Evolutionary conservation across 2,113 vertebrate genomes (phyloP), one percentile per base, ranked within the genome.

Genomic region (Macrotis lagotis): DNA sequence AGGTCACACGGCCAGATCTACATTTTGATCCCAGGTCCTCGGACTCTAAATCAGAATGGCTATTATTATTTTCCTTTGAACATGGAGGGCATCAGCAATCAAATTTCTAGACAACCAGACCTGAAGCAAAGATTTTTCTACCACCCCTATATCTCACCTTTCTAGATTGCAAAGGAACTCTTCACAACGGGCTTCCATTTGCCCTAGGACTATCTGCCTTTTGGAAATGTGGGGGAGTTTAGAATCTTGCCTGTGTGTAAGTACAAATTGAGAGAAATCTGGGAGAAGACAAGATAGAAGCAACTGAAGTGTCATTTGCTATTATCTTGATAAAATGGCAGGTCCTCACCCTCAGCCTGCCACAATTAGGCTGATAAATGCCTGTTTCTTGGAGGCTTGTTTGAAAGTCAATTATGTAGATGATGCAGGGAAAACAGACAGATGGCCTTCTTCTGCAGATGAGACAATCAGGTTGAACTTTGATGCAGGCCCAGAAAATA

Each of bases 361-460:
- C 98, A 98, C 98, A 98, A 98, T 99, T 98, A 98, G 95, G 96
- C 97, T 98, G 98, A 99, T 98, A 98, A 98, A 99, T 98, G 98
- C 95, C 94, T 91, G 55, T 97, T 98, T 98, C 98, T 98, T 98
- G 98, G 97, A 98, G 98, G 97, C 97, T 98, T 98, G 97, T 98
- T 98, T 98, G 98, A 98, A 98, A 99, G 98, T 98, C 98, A 99
- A 98, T 98, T 99, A 98, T 98, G 98, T 97, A 98, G 98, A 99
- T 99, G 98, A 98, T 98, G 98, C 98, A 97, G 97, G 98, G 98
- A 98, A 98, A 98, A 98, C 97, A 98, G 98, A 98, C 98, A 99
- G 98, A 99, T 99, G 98, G 98, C 97, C 97, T 98, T 98, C 97
- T 97, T 98, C 97, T 97, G 97, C 96, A 97, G 97, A 98, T 94